Evolutionary conservation across 2,113 vertebrate genomes (phyloP).

Genomic region (Coryphaenoides rupestris): DNA sequence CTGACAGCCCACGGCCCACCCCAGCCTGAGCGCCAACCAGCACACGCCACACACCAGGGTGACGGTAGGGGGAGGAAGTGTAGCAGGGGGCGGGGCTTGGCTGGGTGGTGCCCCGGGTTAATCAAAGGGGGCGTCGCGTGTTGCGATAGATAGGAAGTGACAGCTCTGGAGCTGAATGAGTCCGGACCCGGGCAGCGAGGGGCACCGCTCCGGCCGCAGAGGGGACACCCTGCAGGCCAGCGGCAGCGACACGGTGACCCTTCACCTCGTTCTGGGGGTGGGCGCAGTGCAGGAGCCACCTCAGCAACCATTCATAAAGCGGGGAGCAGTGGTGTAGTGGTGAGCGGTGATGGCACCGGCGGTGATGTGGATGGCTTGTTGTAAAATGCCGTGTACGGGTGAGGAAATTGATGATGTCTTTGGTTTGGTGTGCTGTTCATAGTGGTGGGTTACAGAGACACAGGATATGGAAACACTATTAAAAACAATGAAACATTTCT

Average conservation of each 20-base stretch:
- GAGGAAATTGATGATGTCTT: neutral
- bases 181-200: slow-evolving; percentile 74
- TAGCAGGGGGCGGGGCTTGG: slow-evolving; percentile 38
- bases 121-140: slow-evolving; percentile 79
- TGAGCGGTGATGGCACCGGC: neutral
- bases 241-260: slow-evolving; percentile 61
- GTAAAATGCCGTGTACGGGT: neutral
- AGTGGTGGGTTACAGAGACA: neutral
- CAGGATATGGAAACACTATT: neutral
- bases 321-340: slow-evolving; percentile 8
- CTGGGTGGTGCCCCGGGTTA: slow-evolving; percentile 73
- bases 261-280: slow-evolving; percentile 46
- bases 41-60: slow-evolving; percentile 10
- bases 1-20: slow-evolving; percentile 76
- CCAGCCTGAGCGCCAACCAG: slow-evolving; percentile 29
- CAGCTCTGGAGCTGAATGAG: slow-evolving; percentile 81
- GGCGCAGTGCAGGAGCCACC: slow-evolving; percentile 4
- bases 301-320: slow-evolving; percentile 5
- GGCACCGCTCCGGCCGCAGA: slow-evolving; percentile 56
- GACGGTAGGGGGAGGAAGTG: neutral
- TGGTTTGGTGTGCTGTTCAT: neutral
- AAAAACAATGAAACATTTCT: slow-evolving; percentile 1
- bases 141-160: slow-evolving; percentile 85
- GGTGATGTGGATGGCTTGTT: neutral
- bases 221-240: slow-evolving; percentile 49